phyloP scores from a whole-genome alignment of 2,888 invertebrate species.

The Smittia sp. region DNA sequence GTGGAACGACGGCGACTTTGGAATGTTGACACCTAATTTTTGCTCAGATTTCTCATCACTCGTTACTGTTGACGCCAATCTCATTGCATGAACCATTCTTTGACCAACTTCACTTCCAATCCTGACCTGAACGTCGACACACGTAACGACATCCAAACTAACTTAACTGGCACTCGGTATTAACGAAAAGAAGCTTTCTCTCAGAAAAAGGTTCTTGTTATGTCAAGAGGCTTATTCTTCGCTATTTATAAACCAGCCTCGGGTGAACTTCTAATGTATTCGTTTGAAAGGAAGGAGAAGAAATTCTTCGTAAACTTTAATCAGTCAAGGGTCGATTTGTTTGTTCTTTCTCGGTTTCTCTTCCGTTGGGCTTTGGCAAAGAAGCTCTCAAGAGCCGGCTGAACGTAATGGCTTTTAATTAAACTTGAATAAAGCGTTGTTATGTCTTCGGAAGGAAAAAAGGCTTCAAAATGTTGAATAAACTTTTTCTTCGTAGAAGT shows the following conservation, averaged over 20 bases:
- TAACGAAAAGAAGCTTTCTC: not conserved
- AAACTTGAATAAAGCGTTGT: too few relatives aligned
- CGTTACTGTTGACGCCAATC: conserved; percentile 21
- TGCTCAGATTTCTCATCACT: conserved; percentile 24
- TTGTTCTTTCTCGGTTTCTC: not conserved
- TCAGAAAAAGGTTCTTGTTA: conserved; percentile 1
- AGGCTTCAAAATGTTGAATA: too few relatives aligned
- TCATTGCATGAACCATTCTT: conserved; percentile 38
- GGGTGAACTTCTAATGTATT: not conserved
- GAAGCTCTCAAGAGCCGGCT: too few relatives aligned
- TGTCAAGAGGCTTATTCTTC: not conserved
- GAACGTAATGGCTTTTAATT: too few relatives aligned
- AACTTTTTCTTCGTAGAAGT: too few relatives aligned
- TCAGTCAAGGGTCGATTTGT: not conserved
- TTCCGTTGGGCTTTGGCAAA: too few relatives aligned
- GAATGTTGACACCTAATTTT: conserved; percentile 54
- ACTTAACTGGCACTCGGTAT: too few relatives aligned
- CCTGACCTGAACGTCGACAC: not conserved
- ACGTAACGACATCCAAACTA: conserved; percentile 9
- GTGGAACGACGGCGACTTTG: conserved; percentile 85
- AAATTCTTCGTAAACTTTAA: not conserved
- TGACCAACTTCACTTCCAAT: conserved; percentile 15
- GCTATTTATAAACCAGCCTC: not conserved
- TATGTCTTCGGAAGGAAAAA: too few relatives aligned
- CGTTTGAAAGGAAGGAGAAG: not conserved